Percentiles rank a stretch among this genome's conserved stretches.
phyloP scores from a whole-genome alignment of 2,888 invertebrate genomes.

The Ctena decussata region DNA sequence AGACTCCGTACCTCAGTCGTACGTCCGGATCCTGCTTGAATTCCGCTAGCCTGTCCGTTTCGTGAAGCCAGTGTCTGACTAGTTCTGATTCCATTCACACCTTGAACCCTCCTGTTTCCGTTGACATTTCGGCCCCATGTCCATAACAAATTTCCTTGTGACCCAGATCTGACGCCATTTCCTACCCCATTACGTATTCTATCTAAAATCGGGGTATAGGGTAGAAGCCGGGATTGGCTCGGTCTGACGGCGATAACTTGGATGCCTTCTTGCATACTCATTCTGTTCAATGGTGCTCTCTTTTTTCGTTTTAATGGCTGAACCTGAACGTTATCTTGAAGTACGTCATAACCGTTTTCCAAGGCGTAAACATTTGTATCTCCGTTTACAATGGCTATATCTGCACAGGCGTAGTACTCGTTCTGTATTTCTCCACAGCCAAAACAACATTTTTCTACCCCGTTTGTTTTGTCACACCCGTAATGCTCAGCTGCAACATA shows the following conservation, averaged over 20 bases:
- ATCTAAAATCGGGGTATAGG: neutral
- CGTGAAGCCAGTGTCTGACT: no score
- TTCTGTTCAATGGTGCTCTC: neutral
- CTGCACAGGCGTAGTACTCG: constrained; percentile 60
- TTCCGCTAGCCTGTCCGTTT: neutral
- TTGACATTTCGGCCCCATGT: neutral
- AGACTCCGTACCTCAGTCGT: neutral
- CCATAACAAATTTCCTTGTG: neutral
- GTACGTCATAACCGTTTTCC: neutral
- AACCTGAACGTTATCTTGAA: neutral
- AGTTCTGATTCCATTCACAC: neutral
- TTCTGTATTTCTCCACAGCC: constrained; percentile 54
- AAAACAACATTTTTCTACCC: constrained; percentile 47
- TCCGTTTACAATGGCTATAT: constrained; percentile 45
- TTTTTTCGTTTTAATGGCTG: neutral
- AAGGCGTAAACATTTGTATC: neutral
- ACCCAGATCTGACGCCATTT: neutral
- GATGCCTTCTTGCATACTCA: neutral
- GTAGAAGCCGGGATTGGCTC: neutral
- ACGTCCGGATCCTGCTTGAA: no score
- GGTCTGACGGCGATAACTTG: neutral
- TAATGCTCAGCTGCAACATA: constrained; percentile 53
- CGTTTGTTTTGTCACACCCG: constrained; percentile 46
- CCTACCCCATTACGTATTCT: neutral
- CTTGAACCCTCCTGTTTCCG: neutral